Base-by-base conservation (phyloP, 2,888 invertebrate genomes). In the Ctena decussata region DNA sequence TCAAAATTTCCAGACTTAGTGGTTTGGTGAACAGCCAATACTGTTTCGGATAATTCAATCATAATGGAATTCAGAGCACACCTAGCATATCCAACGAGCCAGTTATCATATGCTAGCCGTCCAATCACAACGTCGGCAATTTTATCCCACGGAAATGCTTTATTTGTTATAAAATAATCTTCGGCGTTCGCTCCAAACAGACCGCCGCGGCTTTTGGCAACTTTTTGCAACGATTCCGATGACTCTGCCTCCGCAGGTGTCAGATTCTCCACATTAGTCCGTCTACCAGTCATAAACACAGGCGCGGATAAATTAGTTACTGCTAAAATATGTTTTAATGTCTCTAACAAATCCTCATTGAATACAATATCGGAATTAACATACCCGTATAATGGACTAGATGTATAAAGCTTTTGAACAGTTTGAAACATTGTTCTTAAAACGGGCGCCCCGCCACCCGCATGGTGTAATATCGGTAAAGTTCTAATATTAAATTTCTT, bases 301-400 rank as follows among this genome's bases (percentile, higher is more conserved):
- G 90, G 86, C 24, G 80, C 78, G 0, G 77, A 73, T n/a, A 44
- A 37, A n/a, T 69, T 60, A 2, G 77, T 44, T n/a, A 70, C 15
- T n/a, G n/a, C 8, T 32, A 84, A 24, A 5, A 89, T 41, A 24
- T 65, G n/a, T 71, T 86, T 83, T 53, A 93, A 53, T 24, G 90
- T 90, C 8, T 86, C 81, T 18, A 90, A 73, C 15, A 93, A 77
- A 1, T 82, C 77, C 8, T 87, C 86, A 18, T 91, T 92, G 74
- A 94, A 94, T 11, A 94, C 74, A 24, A 93, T 91, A 84, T 94
- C 93, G 11, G 92, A 91, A 82, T 94, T 94, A 12, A 92, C 92
- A 85, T 90, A 93, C n/a, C 92, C 93, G 77, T 92, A 93, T 37
- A 89, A 83, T 80, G 82, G 87, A 30, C 84, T 86, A 49, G 90